Conservation (phyloP, 2,888 invertebrate species). For the Lochmaea capreae region DNA sequence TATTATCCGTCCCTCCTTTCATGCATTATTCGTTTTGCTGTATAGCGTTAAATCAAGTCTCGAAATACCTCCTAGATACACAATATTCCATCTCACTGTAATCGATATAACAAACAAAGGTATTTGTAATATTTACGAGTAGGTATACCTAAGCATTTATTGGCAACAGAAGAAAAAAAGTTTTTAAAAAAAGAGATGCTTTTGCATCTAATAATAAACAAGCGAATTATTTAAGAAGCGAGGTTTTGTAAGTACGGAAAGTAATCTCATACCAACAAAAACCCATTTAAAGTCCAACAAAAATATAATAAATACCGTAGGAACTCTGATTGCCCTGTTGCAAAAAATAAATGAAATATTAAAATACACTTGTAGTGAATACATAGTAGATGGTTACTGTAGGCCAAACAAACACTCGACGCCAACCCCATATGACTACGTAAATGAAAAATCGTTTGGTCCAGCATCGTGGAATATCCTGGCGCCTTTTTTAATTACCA, state of each 20-base stretch:
- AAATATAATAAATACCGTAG: constrained; percentile 55
- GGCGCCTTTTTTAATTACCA: constrained; percentile 60
- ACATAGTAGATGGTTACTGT: constrained; percentile 29
- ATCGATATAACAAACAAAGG: constrained; percentile 47
- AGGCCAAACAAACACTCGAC: constrained; percentile 22
- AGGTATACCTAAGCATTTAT: constrained; percentile 38
- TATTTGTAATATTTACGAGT: constrained; percentile 43
- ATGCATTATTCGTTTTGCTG: constrained; percentile 43
- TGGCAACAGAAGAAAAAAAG: constrained; percentile 34
- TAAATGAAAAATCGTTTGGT: constrained; percentile 21
- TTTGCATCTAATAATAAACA: constrained; percentile 40
- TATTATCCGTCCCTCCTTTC: constrained; percentile 46
- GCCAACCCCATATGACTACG: background rate
- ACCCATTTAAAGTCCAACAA: constrained; percentile 54
- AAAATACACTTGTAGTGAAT: constrained; percentile 46
- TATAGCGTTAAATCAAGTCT: constrained; percentile 47
- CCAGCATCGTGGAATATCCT: constrained; percentile 24
- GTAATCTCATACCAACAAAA: constrained; percentile 54
- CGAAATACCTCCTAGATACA: constrained; percentile 43
- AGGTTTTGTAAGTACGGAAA: constrained; percentile 53
- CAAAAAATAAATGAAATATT: constrained; percentile 56
- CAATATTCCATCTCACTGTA: constrained; percentile 43
- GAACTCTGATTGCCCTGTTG: constrained; percentile 55
- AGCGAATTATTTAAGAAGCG: constrained; percentile 54
- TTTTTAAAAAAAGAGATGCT: constrained; percentile 23